Conservation (phyloP, 53 echinoderm and acorn worm genomes). For the Stichopus horrens region DNA sequence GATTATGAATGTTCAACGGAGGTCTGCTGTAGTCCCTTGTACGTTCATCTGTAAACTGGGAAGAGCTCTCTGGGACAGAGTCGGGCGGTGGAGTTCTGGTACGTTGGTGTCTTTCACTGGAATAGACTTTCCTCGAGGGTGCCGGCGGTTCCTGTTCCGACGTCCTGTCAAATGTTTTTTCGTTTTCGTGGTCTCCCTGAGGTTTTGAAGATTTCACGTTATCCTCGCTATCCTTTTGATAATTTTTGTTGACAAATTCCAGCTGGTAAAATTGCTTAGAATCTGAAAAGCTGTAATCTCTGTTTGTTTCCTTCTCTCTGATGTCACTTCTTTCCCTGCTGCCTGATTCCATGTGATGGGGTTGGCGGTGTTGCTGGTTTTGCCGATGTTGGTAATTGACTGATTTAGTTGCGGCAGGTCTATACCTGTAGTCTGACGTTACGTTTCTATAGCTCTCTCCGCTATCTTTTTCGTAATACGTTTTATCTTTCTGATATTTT, state of each 20-base stretch:
- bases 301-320: neutral
- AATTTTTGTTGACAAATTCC: constrained; percentile 41
- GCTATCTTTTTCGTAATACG: constrained; percentile 30
- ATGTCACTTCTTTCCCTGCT: constrained; percentile 1
- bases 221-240: neutral
- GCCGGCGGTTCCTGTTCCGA: neutral
- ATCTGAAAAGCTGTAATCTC: neutral
- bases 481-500: constrained; percentile 29
- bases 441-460: constrained; percentile 18
- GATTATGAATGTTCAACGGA: constrained; percentile 13
- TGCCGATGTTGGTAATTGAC: too few species aligned
- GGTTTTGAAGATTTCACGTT: neutral
- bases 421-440: constrained; percentile 20
- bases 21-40: neutral
- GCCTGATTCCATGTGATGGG: neutral
- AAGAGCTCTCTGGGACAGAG: neutral
- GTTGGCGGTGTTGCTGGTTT: neutral
- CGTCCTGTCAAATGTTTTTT: constrained; percentile 3
- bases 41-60: too few species aligned
- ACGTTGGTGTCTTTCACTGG: constrained; percentile 48
- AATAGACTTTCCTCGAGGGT: constrained; percentile 30
- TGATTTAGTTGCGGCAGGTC: neutral
- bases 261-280: constrained; percentile 13
- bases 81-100: neutral
- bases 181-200: neutral